Evolutionary conservation across 2,888 invertebrate genomes (phyloP), one percentile per base, ranked within the genome.

Genomic region (Neoascia interrupta): DNA sequence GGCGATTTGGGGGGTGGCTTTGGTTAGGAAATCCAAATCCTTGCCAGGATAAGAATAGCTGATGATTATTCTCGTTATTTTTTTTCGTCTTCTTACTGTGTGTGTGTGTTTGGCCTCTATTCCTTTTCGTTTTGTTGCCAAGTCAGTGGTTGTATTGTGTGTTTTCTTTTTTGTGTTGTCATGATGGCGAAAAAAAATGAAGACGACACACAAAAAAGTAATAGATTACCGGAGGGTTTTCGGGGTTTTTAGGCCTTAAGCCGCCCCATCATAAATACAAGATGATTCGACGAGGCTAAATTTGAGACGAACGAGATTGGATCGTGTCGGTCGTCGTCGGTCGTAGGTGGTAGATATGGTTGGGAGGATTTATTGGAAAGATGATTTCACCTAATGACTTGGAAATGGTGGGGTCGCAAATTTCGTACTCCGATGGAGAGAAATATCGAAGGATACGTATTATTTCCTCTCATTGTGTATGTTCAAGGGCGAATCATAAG

Each of bases 101-200:
- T n/a, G n/a, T n/a, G n/a, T n/a, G n/a, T n/a, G n/a, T n/a, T n/a
- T n/a, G n/a, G n/a, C n/a, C n/a, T 47, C 26, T 37, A 45, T 68
- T 49, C 36, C 39, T 31, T 19, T 66, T 36, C 39, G 51, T 47
- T n/a, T 74, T 54, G 60, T 61, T 74, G 74, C 68, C 74, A 74
- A 68, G 74, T 74, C 74, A 74, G 60, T 68, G 68, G 61, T 43
- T 53, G 68, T 68, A 68, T 74, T 74, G 68, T 68, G 53, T 68
- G 8, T 5, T 31, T 31, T 26, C n/a, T 73, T 60, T 45, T 37
- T 45, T 73, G 37, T 47, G 37, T 34, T 26, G 36, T 34, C 5
- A 18, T 15, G 10, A 1, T 8, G n/a, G 10, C 10, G 16, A 39
- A 16, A 26, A 31, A 39, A 10, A n/a, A 45, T 18, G 49, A 23